A percentile compares a stretch with the other conserved stretches of the same genome.
Conservation (phyloP, 2,888 invertebrate genomes). For the Zygothrica quintamaculata region DNA sequence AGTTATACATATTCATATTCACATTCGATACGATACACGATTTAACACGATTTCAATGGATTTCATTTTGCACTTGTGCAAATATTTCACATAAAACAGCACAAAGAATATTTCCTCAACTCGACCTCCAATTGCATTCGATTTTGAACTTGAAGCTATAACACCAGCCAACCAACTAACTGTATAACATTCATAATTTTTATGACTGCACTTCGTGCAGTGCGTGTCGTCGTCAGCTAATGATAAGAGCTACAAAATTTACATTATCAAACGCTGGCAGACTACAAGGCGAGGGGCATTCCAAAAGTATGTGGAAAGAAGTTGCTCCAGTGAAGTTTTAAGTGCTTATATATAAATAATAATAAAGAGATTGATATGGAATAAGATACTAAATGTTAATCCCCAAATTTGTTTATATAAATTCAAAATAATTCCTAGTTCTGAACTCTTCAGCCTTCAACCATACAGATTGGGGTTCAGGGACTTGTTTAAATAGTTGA, state of each 20-base stretch:
- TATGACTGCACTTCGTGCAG: conserved; percentile 7
- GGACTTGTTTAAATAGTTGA: not conserved
- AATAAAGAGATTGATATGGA: too few relatives aligned
- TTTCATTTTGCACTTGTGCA: conserved; percentile 63
- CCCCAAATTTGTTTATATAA: too few relatives aligned
- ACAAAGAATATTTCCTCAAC: conserved; percentile 13
- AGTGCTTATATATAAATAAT: too few relatives aligned
- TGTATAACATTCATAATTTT: conserved; percentile 23
- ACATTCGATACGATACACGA: too few relatives aligned
- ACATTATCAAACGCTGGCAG: conserved; percentile 15
- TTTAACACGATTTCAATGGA: conserved; percentile 30
- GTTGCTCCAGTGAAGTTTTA: too few relatives aligned
- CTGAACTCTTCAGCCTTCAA: not conserved
- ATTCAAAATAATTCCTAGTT: not conserved
- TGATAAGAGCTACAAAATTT: conserved; percentile 46
- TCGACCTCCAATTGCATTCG: conserved; percentile 50
- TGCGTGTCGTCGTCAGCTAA: too few relatives aligned
- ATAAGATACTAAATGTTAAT: too few relatives aligned
- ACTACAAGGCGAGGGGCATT: conserved; percentile 32
- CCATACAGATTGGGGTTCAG: not conserved
- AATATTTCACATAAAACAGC: conserved; percentile 40
- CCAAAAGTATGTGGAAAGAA: not conserved
- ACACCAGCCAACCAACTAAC: not conserved
- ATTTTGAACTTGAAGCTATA: conserved; percentile 68
- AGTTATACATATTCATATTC: too few relatives aligned